Percentiles rank a stretch among this genome's conserved stretches.
These are phyloP conservation scores for Synanthedon formicaeformis DNA, from an alignment of 2,888 invertebrate species.

Conservation along the genomic window DNA sequence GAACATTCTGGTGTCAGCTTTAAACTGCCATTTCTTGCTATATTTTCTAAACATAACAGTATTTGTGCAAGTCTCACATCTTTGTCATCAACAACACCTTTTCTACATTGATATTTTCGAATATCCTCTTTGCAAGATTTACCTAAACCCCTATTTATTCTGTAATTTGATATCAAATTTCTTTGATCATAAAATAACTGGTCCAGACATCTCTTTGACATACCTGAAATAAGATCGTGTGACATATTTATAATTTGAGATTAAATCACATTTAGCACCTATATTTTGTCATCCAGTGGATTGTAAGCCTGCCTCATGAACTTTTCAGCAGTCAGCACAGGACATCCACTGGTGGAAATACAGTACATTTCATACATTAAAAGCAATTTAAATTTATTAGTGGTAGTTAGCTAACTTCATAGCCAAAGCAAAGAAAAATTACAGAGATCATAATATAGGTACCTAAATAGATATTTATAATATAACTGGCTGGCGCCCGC, in stretches of 20 bases:
- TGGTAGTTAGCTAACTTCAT: too few species aligned
- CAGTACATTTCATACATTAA: too few species aligned
- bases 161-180: slow-evolving; percentile 90
- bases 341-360: too few species aligned
- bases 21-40: slow-evolving; percentile 76
- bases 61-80: slow-evolving; percentile 90
- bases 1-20: slow-evolving; percentile 84
- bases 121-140: slow-evolving; percentile 93
- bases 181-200: slow-evolving; percentile 88
- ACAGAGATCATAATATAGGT: too few species aligned
- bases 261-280: too few species aligned
- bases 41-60: slow-evolving; percentile 90
- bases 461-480: too few species aligned
- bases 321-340: too few species aligned
- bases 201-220: slow-evolving; percentile 80
- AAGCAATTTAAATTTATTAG: too few species aligned
- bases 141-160: slow-evolving; percentile 88
- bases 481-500: too few species aligned
- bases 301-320: too few species aligned
- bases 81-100: slow-evolving; percentile 84
- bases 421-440: too few species aligned
- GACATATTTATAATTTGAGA: not conserved
- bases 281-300: too few species aligned
- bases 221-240: slow-evolving; percentile 31
- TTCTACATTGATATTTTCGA: slow-evolving; percentile 84